Evolutionary conservation across 1,140 invertebrate genomes (phyloP), one percentile per base, ranked within the genome.

Genomic region (Orussus abietinus): DNA sequence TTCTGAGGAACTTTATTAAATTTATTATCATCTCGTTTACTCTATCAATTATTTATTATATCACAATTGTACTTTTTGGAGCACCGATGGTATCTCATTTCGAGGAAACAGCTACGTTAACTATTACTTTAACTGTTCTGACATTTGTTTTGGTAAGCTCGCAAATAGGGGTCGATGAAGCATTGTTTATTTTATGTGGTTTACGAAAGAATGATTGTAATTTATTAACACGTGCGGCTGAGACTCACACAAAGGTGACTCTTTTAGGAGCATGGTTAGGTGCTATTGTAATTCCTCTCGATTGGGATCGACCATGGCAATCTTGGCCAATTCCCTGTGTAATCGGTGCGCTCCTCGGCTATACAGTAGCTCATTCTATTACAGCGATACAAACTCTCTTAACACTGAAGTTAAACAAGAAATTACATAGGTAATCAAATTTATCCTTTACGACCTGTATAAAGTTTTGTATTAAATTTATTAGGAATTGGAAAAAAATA

Each of bases 271-370:
- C 89, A 7, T 96, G 91, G 90, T 55, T 88, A 5, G 90, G 91
- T 11, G 87, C 90, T 15, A 78, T 89, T 47, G 83, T 90, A 1
- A 90, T 95, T 45, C 92, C 92, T 15, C 69, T 96, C 7, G 92
- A 96, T 65, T 96, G 92, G 92, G 88, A 95, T 64, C 77, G 84
- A 43, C 84, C 87, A 1, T 96, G 91, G 90, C 91, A 88, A 72
- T 69, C 66, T 37, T 90, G 88, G 88, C 88, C 88, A 1, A 81
- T 88, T 52, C 85, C 87, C 4, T 87, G 84, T 57, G 76, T 79
- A 39, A 68, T 82, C 5, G 86, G 86, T 34, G 80, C 84, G n/a
- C 55, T 87, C 4, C 45, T 79, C 39, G 85, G 85, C 3, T 83
- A 79, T 48, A 64, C 78, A 11, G 26, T 76, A 2, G 75, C 76